phyloP scores from a whole-genome alignment of 2,113 vertebrate species.

The Nerophis lumbriciformis region DNA sequence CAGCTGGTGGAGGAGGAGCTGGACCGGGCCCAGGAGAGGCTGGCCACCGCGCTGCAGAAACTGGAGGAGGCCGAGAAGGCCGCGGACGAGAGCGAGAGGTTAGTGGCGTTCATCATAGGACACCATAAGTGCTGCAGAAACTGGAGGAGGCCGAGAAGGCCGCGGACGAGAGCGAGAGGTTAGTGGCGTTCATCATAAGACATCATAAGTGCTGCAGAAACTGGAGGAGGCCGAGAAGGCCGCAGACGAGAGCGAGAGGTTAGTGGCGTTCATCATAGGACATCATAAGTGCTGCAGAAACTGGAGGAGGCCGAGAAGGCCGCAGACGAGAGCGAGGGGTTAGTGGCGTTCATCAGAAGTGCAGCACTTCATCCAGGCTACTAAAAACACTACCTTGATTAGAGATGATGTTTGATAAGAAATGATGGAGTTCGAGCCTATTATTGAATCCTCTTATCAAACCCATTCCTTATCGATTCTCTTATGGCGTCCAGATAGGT shows the following conservation, averaged over 20 bases:
- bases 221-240: too few relatives aligned
- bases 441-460: too few relatives aligned
- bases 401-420: too few relatives aligned
- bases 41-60: conserved; percentile 91
- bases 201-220: too few relatives aligned
- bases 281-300: conserved; percentile 80
- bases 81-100: conserved; percentile 97
- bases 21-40: conserved; percentile 92
- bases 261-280: too few relatives aligned
- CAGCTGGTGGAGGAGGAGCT: conserved; percentile 97
- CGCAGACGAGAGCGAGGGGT: conserved; percentile 97
- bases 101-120: neutral
- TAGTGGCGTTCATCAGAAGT: neutral
- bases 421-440: too few relatives aligned
- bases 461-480: too few relatives aligned
- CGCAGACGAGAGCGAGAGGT: too few relatives aligned
- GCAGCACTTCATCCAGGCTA: neutral
- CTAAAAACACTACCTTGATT: neutral
- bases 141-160: too few relatives aligned
- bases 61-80: conserved; percentile 98
- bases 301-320: conserved; percentile 98
- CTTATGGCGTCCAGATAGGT: too few relatives aligned
- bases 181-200: too few relatives aligned
- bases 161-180: too few relatives aligned
- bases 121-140: neutral